A percentile compares a stretch with the other conserved stretches of the same genome.
These are phyloP conservation scores for Phocoena sinus DNA, from an alignment of 2,113 vertebrate genomes.

Conservation along the genomic window DNA sequence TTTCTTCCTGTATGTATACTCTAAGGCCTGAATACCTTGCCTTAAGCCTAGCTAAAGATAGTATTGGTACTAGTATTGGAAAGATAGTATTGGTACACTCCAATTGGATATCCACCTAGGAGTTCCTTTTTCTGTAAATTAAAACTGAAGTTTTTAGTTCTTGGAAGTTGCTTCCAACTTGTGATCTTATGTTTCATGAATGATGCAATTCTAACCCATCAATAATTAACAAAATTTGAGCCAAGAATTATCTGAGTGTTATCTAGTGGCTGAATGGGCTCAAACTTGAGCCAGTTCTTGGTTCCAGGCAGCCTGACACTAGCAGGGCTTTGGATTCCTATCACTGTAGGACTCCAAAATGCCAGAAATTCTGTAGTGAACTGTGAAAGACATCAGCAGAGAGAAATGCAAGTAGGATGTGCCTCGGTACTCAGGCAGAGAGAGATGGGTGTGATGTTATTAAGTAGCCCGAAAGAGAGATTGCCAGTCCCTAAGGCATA, in stretches of 20 bases:
- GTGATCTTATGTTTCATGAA: background rate
- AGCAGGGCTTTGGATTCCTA: background rate
- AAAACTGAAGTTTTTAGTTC: constrained; percentile 9
- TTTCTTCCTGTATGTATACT: background rate
- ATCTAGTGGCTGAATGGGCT: background rate
- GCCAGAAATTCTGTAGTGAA: background rate
- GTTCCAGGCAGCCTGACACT: background rate
- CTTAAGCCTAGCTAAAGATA: background rate
- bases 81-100: background rate
- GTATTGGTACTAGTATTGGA: background rate
- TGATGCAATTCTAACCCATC: background rate
- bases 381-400: background rate
- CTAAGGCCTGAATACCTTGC: fast-evolving
- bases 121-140: background rate
- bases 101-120: too few species aligned
- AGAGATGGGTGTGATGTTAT: background rate
- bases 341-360: background rate
- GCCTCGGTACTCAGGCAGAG: background rate
- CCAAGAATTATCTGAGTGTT: background rate
- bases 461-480: background rate
- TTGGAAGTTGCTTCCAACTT: background rate
- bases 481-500: too few species aligned
- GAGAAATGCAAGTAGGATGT: background rate
- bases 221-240: background rate
- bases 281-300: background rate